Percentiles rank a stretch among this genome's conserved stretches.
Conservation (phyloP, 2,113 vertebrate species). For the Anoura caudifer region DNA sequence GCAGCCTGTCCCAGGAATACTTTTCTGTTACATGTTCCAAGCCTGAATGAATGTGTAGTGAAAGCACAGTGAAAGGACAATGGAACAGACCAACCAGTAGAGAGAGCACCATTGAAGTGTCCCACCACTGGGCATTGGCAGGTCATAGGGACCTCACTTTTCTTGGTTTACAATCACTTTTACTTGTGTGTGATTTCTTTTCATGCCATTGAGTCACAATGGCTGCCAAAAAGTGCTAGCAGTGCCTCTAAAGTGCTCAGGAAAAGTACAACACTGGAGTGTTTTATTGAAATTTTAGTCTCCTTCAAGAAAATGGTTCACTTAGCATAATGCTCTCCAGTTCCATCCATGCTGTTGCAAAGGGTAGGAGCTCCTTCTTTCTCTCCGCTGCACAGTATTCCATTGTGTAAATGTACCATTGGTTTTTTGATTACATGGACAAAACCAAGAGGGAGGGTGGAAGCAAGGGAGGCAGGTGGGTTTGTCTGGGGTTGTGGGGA, state of each 20-base stretch:
- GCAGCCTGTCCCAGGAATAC: neutral
- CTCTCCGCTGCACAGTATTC: too few relatives aligned
- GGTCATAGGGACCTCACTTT: neutral
- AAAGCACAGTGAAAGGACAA: neutral
- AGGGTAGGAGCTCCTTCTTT: too few relatives aligned
- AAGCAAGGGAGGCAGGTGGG: too few relatives aligned
- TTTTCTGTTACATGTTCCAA: neutral
- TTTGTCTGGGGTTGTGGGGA: too few relatives aligned
- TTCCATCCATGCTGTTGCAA: too few relatives aligned
- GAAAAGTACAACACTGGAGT: neutral
- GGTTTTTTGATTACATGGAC: too few relatives aligned
- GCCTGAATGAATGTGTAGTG: neutral
- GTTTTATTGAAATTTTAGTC: neutral
- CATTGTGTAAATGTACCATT: too few relatives aligned
- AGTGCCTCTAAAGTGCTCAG: neutral
- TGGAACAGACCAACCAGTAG: neutral
- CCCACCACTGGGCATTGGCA: neutral
- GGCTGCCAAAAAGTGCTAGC: neutral
- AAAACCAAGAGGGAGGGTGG: too few relatives aligned
- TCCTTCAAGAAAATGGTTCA: slow-evolving; percentile 2
- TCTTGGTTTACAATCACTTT: neutral
- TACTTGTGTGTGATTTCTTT: neutral
- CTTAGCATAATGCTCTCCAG: too few relatives aligned
- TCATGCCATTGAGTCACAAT: neutral
- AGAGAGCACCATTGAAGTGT: neutral